Percentiles rank a stretch among this genome's conserved stretches.
Evolutionary conservation across 1,140 invertebrate genomes (phyloP).

Genomic region (Aphelinus certus): DNA sequence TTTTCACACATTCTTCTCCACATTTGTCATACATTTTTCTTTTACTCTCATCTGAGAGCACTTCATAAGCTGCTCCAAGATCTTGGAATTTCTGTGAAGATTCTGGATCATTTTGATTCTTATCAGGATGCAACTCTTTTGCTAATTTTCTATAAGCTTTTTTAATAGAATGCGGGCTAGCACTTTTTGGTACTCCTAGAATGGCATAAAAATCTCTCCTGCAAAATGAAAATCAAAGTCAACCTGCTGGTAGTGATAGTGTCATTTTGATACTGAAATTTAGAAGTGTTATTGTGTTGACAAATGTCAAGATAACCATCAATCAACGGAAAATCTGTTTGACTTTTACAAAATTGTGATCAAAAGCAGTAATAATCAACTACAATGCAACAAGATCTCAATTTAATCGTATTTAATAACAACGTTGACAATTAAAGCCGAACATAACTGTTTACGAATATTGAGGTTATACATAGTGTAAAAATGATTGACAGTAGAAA

Average conservation of each 20-base stretch:
- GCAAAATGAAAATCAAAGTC: conserved; percentile 33
- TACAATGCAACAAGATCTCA: no score
- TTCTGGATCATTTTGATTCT: conserved; percentile 93
- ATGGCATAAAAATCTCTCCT: conserved; percentile 96
- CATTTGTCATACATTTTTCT: conserved; percentile 94
- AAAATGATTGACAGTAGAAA: conserved; percentile 8
- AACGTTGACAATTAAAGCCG: conserved; percentile 6
- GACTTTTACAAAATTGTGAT: no score
- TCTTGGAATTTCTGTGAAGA: conserved; percentile 96
- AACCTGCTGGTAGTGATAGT: no score
- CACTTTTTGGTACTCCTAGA: conserved; percentile 83
- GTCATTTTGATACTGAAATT: no score
- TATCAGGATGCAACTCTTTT: conserved; percentile 98
- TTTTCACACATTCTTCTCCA: conserved; percentile 97
- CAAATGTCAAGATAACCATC: no score
- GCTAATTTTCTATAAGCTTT: conserved; percentile 96
- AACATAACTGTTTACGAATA: conserved; percentile 32
- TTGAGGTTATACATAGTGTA: conserved; percentile 24
- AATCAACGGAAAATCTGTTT: no score
- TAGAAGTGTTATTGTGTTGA: no score
- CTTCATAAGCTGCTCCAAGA: conserved; percentile 96
- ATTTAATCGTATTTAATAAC: neutral
- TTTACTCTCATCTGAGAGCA: conserved; percentile 93
- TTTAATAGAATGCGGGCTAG: conserved; percentile 94
- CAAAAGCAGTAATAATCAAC: no score